A percentile compares a stretch with the other conserved stretches of the same genome.
Evolutionary conservation across 2,888 invertebrate species (phyloP).

Genomic region (Stenodema calcarata): DNA sequence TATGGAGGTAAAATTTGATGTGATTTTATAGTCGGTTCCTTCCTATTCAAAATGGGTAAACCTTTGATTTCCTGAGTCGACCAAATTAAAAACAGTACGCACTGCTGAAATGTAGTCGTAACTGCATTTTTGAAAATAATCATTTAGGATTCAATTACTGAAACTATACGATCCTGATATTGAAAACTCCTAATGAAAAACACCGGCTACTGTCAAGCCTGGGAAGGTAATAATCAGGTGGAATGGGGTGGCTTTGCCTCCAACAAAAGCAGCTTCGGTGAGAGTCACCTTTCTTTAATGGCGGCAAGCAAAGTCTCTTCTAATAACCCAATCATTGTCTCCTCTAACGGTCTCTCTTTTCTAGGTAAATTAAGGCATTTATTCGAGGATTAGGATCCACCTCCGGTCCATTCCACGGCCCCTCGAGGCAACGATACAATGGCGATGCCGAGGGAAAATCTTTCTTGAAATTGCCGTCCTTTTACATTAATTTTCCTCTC

Average conservation of each 20-base stretch:
- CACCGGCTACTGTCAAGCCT: neutral
- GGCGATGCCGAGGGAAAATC: neutral
- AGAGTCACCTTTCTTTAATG: neutral
- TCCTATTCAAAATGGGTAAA: too few relatives aligned
- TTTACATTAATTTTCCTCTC: neutral
- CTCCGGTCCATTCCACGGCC: neutral
- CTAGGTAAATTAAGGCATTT: constrained; percentile 32
- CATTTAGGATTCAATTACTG: too few relatives aligned
- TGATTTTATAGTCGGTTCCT: too few relatives aligned
- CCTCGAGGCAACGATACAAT: neutral
- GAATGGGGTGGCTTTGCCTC: neutral
- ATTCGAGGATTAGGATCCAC: constrained; percentile 3
- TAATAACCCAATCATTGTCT: constrained; percentile 27
- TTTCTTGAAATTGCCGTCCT: neutral
- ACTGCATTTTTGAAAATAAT: too few relatives aligned
- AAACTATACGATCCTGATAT: neutral
- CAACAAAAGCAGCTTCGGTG: neutral
- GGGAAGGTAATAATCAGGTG: neutral
- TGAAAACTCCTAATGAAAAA: neutral
- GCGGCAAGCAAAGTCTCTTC: neutral
- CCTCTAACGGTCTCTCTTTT: neutral
- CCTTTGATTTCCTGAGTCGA: too few relatives aligned
- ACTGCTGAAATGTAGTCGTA: too few relatives aligned
- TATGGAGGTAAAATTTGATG: too few relatives aligned
- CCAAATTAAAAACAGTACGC: too few relatives aligned